Evolutionary conservation across 1,140 invertebrate genomes (phyloP), one percentile per base, ranked within the genome.

Genomic region (Drosophila oshimai): DNA sequence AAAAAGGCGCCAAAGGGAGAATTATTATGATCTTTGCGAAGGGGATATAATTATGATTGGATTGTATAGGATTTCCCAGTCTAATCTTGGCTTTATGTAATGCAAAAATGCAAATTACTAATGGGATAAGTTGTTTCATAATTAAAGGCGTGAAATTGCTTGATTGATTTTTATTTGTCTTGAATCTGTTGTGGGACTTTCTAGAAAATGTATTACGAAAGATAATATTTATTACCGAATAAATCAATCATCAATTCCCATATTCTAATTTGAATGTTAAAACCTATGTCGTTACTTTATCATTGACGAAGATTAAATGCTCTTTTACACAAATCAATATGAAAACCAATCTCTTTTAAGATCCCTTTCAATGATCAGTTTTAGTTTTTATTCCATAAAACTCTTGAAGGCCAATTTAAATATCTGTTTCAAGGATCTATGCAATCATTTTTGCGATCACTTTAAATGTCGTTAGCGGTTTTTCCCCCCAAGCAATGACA

Each of bases 1-100:
- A 57, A 50, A 72, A 65, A 68, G 60, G 75, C 80, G 80, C 80
- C 79, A 84, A 84, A 60, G 50, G 12, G 20, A 22, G 39, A 47
- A 29, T 34, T 24, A 41, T 31, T 41, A 61, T 24, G 17, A 33
- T n/a, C n/a, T n/a, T n/a, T n/a, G n/a, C n/a, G n/a, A 64, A 46
- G 31, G 39, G 53, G 12, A 24, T 13, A 46, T 41, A 34, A 72
- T 47, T 71, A 45, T 60, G n/a, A 50, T 76, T 45, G 42, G 15
- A 26, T 46, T 55, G 13, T 13, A 50, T 29, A 18, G 18, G 6
- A 42, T 55, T 18, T 67, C 6, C 4, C 9, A n/a, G 15, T 10
- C 7, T 20, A 10, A 57, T 55, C 41, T 15, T 2, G 7, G 44
- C 28, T 18, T 41, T 33, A 54, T 15, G 4, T 20, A 3, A 5